Base-by-base conservation (phyloP, 2,888 invertebrate genomes). In the Norana najaformis region DNA sequence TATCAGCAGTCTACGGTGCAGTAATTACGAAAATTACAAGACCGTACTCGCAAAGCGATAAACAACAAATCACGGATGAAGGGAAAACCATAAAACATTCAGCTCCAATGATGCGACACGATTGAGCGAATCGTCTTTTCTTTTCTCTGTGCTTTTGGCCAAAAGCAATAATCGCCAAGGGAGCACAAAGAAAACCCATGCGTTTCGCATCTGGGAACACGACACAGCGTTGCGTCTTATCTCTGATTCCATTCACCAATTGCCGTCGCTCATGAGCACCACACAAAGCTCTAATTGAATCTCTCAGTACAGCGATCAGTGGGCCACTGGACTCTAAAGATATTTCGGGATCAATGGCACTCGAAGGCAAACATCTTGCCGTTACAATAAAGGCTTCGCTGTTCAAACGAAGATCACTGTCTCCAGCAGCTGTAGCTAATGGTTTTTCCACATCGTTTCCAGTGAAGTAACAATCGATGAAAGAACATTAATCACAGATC, bases 281-380 rank as follows among this genome's bases (percentile, higher is more conserved):
- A n/a, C 85, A 85, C 36, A 11, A 18, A 8, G 16, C 85, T 85
- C 85, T 85, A 85, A 85, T 85, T 85, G 85, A 85, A 85, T 85
- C 85, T 37, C 35, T 35, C 85, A 85, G 18, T 4, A 37, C 18
- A 16, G 20, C 18, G 37, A 85, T 85, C 85, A 85, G 35, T 37
- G 36, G 16, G 18, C 37, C 85, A 85, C 6, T 85, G 85, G 85
- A 85, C 85, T 85, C 85, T 85, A 35, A 85, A 85, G 85, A 85
- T 85, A 85, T 85, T 5, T 37, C 34, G 35, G 23, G 35, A 85
- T 85, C 85, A 85, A 85, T 85, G 85, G 35, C 36, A 36, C 8
- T 37, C 85, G 37, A 36, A 85, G 36, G 37, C 30, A 1, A n/a
- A 30, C 36, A 85, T 85, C 85, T 85, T 85, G 36, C 85, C 37